A percentile compares a stretch with the other conserved stretches of the same genome.
Evolutionary conservation across 1,140 invertebrate genomes (phyloP).

Genomic region (Acromyrmex echinatior): DNA sequence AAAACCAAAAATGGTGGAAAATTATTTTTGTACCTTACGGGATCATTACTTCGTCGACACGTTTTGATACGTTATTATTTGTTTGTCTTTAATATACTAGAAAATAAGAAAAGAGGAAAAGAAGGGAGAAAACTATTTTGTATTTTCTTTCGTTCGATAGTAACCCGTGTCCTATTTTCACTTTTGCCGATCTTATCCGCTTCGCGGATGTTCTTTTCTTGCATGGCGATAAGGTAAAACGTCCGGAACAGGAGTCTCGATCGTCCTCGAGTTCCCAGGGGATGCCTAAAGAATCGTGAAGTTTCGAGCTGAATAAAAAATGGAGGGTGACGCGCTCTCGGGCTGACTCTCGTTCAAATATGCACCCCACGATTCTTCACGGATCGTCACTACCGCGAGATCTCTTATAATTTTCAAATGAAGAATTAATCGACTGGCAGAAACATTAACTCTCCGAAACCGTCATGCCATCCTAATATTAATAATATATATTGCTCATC

Average conservation of each 20-base stretch:
- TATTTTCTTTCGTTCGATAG: constrained; percentile 37
- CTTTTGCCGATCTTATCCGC: constrained; percentile 43
- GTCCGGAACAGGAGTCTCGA: constrained; percentile 61
- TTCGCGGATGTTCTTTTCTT: constrained; percentile 49
- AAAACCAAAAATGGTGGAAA: constrained; percentile 24
- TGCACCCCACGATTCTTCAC: constrained; percentile 80
- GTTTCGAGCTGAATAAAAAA: constrained; percentile 76
- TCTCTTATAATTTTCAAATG: constrained; percentile 80
- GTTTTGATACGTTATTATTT: background rate
- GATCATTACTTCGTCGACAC: constrained; percentile 1
- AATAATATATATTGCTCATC: constrained; percentile 73
- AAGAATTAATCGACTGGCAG: constrained; percentile 81
- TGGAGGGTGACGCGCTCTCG: constrained; percentile 49
- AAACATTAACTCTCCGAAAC: constrained; percentile 76
- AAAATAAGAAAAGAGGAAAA: background rate
- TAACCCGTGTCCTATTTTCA: constrained; percentile 28
- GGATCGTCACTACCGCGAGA: constrained; percentile 73
- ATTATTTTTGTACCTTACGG: constrained; percentile 2
- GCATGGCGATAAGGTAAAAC: constrained; percentile 69
- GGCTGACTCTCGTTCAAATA: constrained; percentile 73
- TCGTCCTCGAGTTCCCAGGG: constrained; percentile 60
- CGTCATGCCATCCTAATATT: constrained; percentile 64
- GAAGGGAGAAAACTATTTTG: background rate
- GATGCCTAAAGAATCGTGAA: constrained; percentile 73
- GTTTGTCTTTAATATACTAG: background rate